phyloP scores from a whole-genome alignment of 1,140 invertebrate genomes.

The Leptestheria dahalacensis region DNA sequence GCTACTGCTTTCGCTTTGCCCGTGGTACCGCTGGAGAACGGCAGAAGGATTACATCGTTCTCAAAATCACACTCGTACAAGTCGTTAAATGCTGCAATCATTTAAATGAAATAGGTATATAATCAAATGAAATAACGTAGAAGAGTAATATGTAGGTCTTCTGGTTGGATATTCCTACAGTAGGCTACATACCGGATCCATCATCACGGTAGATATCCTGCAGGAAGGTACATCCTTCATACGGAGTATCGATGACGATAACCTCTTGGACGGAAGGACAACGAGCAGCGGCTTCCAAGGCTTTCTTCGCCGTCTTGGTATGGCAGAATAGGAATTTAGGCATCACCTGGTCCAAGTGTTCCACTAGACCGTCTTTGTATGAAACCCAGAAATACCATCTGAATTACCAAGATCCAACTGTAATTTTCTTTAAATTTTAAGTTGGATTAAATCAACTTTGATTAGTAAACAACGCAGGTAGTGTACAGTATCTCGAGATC shows the following conservation, averaged over 20 bases:
- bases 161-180: too few species aligned
- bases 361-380: background rate
- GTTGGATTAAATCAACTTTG: too few species aligned
- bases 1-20: conserved; percentile 80
- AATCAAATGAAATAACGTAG: too few species aligned
- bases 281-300: background rate
- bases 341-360: background rate
- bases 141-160: too few species aligned
- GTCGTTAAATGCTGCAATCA: too few species aligned
- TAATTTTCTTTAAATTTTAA: too few species aligned
- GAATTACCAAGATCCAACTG: too few species aligned
- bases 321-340: background rate
- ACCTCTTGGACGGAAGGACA: background rate
- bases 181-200: background rate
- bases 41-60: background rate
- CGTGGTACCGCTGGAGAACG: conserved; percentile 64
- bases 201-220: background rate
- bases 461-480: too few species aligned
- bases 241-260: background rate
- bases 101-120: too few species aligned
- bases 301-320: background rate
- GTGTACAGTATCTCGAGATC: too few species aligned
- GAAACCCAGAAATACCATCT: too few species aligned
- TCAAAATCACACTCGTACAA: background rate
- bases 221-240: background rate